These are phyloP conservation scores for Trichacis sp. DNA, from an alignment of 2,888 invertebrate genomes.

Conservation along the genomic window DNA sequence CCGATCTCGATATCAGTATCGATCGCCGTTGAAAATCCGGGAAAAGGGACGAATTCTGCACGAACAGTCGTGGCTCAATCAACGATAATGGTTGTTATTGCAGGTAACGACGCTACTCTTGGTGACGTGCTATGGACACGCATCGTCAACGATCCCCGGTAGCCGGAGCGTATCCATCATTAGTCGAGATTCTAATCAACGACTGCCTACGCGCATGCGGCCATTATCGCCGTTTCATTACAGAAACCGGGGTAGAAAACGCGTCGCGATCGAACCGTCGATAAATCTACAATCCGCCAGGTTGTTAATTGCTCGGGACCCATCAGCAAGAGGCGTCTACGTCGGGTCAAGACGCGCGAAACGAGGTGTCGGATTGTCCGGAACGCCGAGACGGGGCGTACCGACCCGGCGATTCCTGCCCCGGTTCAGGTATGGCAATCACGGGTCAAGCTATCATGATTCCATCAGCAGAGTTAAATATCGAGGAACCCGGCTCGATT, in stretches of 20 bases:
- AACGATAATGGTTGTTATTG: constrained; percentile 40
- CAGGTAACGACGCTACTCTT: constrained; percentile 38
- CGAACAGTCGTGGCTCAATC: constrained; percentile 20
- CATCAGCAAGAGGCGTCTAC: not conserved
- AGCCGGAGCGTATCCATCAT: constrained; percentile 24
- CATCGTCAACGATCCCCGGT: constrained; percentile 27
- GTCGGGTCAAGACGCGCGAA: not conserved
- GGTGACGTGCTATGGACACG: constrained; percentile 30
- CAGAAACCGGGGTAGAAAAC: constrained; percentile 30
- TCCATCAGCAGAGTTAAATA: not conserved
- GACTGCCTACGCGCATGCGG: constrained; percentile 29
- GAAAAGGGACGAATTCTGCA: not conserved
- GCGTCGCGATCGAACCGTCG: not conserved
- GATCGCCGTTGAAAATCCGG: too few relatives aligned
- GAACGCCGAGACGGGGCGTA: not conserved
- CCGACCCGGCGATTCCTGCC: not conserved
- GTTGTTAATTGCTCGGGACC: not conserved
- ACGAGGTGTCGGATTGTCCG: not conserved
- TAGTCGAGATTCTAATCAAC: constrained; percentile 42
- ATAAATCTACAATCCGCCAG: constrained; percentile 4
- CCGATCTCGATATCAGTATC: too few relatives aligned
- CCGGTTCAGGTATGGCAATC: not conserved
- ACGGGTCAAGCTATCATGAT: constrained; percentile 4
- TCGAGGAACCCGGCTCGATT: not conserved
- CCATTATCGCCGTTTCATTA: constrained; percentile 29